Conservation (phyloP, 2,113 vertebrate genomes). For the Leucopsar rothschildi region DNA sequence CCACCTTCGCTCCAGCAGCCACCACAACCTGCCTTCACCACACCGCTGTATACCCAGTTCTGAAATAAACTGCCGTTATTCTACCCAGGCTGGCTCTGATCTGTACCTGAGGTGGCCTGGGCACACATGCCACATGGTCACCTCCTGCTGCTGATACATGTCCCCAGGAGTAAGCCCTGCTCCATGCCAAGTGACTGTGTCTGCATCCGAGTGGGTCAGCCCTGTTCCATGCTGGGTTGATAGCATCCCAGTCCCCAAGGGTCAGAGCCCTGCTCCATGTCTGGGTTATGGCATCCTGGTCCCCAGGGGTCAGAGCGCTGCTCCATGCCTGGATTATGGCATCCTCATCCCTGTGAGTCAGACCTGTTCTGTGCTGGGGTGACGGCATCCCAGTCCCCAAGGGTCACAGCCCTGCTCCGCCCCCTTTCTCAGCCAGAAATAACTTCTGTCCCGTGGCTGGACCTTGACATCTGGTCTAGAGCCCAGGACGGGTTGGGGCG, state of each 20-base stretch:
- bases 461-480: constrained; percentile 44
- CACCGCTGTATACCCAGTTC: not conserved
- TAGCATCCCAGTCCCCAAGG: not conserved
- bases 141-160: not conserved
- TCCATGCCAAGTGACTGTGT: fast-evolving
- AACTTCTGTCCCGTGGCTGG: constrained; percentile 59
- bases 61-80: constrained; percentile 35
- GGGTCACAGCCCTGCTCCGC: constrained; percentile 20
- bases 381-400: not conserved
- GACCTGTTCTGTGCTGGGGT: not conserved
- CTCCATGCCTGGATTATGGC: not conserved
- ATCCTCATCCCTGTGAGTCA: not conserved
- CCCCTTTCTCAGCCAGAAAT: constrained; percentile 76
- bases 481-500: not conserved
- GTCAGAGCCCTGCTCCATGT: not conserved
- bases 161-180: not conserved
- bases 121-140: not conserved
- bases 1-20: not conserved
- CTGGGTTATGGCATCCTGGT: not conserved
- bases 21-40: not conserved
- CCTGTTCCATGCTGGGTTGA: not conserved
- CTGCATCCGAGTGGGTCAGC: fast-evolving
- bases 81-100: not conserved
- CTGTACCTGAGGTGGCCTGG: not conserved
- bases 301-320: not conserved